Base-by-base conservation (phyloP, 2,888 invertebrate species). In the Oligia strigilis region DNA sequence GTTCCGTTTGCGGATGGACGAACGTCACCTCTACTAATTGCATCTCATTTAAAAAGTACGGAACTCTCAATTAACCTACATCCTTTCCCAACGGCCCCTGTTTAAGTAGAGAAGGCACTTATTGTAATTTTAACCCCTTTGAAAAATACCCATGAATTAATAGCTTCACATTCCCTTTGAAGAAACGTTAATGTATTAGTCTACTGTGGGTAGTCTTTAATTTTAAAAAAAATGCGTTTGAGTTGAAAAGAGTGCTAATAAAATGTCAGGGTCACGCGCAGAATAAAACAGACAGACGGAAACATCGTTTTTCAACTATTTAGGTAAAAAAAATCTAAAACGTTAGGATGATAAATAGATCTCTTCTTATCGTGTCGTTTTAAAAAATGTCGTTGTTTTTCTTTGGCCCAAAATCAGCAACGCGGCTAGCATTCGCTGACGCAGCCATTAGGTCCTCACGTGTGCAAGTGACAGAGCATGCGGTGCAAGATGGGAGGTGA, bases 31-130 rank as follows among this genome's bases (percentile, higher is more conserved):
- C 87, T 90, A 91, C 93, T 95, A 95, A 95, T 95, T 95, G 94
- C 94, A 91, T 91, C 93, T 94, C 94, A 93, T 94, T 94, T 93
- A 93, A 94, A 94, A 94, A 93, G 86, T 89, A 88, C 92, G 81
- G 89, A 90, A 90, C 91, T 90, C 78, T 92, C 94, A 94, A 94
- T 95, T 94, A 94, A 94, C 94, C 95, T 87, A 94, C 91, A 94
- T 95, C 86, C 92, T 91, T 89, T 91, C 82, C 77, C 87, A 86
- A 86, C 58, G 83, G 81, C 72, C 78, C 71, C 67, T 80, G 78
- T 84, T 83, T 78, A 76, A 82, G 73, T 82, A 83, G 77, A 84
- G 80, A 75, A 72, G 67, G 75, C 75, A 83, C 55, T 79, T 80
- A 66, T 84, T 80, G 75, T 83, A 84, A 81, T 84, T 80, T 73